A percentile compares a stretch with the other conserved stretches of the same genome.
These are phyloP conservation scores for Percopsis transmontana DNA, from an alignment of 2,113 vertebrate genomes.

Conservation along the genomic window DNA sequence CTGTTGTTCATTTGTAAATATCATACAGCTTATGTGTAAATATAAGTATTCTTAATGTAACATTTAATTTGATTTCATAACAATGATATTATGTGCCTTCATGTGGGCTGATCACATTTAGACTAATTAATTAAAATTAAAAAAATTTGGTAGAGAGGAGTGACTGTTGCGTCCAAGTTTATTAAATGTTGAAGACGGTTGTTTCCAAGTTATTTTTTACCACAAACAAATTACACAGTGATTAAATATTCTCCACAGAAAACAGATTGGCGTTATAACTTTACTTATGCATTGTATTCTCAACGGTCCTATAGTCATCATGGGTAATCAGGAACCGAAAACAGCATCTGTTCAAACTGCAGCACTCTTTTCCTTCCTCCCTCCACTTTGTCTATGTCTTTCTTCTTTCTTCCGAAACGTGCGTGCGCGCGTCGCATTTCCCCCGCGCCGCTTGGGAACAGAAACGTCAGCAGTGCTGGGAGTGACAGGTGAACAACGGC, in stretches of 20 bases:
- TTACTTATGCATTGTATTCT: slow-evolving; percentile 46
- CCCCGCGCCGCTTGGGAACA: slow-evolving; percentile 48
- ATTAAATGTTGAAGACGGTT: slow-evolving; percentile 24
- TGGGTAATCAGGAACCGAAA: slow-evolving; percentile 67
- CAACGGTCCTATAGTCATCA: slow-evolving; percentile 54
- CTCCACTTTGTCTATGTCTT: background rate
- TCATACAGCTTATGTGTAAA: background rate
- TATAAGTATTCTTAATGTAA: background rate
- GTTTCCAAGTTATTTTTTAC: slow-evolving; percentile 32
- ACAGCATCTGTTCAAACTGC: slow-evolving; percentile 68
- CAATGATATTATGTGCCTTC: slow-evolving; percentile 5
- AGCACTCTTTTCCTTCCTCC: slow-evolving; percentile 53
- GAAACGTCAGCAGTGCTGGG: slow-evolving; percentile 67
- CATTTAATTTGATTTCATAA: background rate
- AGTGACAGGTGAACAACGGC: slow-evolving; percentile 73
- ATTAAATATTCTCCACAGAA: slow-evolving; percentile 48
- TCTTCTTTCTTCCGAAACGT: slow-evolving; percentile 22
- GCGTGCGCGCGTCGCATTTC: slow-evolving; percentile 6
- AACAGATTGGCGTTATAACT: slow-evolving; percentile 63
- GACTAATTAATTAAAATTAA: no score
- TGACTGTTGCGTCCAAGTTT: slow-evolving; percentile 15
- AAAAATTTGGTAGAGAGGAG: background rate
- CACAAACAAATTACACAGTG: slow-evolving; percentile 23
- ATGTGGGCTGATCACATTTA: background rate
- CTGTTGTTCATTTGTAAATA: background rate